Conservation (phyloP, 2,113 vertebrate species). For the Silurus glanis region DNA sequence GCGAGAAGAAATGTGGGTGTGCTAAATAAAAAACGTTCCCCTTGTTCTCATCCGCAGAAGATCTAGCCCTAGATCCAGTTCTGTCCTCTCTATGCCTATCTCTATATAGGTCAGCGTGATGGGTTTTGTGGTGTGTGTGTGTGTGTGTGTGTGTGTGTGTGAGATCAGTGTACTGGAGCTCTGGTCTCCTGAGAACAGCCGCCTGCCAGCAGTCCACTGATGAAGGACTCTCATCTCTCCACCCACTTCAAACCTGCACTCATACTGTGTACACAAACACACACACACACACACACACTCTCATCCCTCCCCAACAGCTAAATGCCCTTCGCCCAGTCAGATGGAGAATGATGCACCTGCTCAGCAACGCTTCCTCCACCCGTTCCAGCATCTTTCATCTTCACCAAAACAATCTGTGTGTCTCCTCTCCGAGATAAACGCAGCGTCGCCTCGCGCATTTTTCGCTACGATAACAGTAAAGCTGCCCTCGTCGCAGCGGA, state of each 20-base stretch:
- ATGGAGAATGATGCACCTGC: constrained; percentile 33
- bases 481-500: no score
- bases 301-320: constrained; percentile 30
- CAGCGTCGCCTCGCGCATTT: background rate
- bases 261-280: constrained; percentile 32
- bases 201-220: constrained; percentile 49
- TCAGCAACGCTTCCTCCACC: constrained; percentile 14
- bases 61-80: constrained; percentile 41
- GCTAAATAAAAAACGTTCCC: constrained; percentile 1
- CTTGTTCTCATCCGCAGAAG: constrained; percentile 31
- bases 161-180: constrained; percentile 53
- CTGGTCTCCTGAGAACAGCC: constrained; percentile 51
- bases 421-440: background rate
- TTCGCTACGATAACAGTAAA: background rate
- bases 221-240: constrained; percentile 46
- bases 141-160: constrained; percentile 32
- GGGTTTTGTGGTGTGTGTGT: constrained; percentile 25
- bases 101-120: constrained; percentile 59
- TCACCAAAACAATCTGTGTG: background rate
- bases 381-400: constrained; percentile 9
- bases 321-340: constrained; percentile 30
- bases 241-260: constrained; percentile 37
- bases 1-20: background rate
- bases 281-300: background rate
- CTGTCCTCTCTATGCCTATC: constrained; percentile 39